Conservation (phyloP, 1,140 invertebrate species). For the Trichonephila clavipes region DNA sequence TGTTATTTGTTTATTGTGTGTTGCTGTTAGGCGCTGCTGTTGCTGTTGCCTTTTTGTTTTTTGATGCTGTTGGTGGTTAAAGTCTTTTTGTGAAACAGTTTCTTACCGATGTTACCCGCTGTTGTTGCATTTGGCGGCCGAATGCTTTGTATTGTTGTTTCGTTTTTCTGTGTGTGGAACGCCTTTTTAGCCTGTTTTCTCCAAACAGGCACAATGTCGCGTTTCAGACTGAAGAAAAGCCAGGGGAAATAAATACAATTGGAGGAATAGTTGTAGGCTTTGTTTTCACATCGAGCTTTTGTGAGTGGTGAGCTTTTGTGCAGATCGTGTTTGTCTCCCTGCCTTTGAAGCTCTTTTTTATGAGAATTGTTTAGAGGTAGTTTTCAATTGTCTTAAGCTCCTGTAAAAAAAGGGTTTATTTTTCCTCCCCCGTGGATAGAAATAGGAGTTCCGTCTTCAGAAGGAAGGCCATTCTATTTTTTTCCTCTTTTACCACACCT, state of each 20-base stretch:
- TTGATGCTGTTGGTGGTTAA: not conserved
- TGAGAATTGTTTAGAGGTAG: not conserved
- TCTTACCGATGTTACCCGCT: not conserved
- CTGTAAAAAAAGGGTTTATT: not conserved
- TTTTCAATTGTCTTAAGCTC: slow-evolving; percentile 7
- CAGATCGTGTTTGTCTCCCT: not conserved
- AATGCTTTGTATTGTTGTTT: slow-evolving; percentile 9
- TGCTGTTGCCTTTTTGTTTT: slow-evolving; percentile 21
- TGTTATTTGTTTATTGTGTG: slow-evolving; percentile 30
- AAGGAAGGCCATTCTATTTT: not conserved
- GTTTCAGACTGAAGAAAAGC: not conserved
- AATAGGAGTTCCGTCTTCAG: not conserved
- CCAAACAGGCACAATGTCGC: slow-evolving; percentile 15
- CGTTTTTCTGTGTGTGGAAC: not conserved
- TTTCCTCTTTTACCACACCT: not conserved
- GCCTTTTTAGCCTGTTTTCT: slow-evolving; percentile 38
- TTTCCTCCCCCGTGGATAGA: not conserved
- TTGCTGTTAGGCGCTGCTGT: not conserved
- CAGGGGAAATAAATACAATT: slow-evolving; percentile 32
- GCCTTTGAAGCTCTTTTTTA: not conserved
- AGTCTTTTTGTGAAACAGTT: not conserved
- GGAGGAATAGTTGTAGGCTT: not conserved
- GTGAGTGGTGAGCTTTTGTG: not conserved
- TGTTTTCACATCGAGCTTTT: not conserved
- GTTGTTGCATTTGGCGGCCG: not conserved